Percentiles rank a stretch among this genome's conserved stretches.
These are phyloP conservation scores for Armadillidium nasatum DNA, from an alignment of 1,140 invertebrate genomes.

Conservation along the genomic window DNA sequence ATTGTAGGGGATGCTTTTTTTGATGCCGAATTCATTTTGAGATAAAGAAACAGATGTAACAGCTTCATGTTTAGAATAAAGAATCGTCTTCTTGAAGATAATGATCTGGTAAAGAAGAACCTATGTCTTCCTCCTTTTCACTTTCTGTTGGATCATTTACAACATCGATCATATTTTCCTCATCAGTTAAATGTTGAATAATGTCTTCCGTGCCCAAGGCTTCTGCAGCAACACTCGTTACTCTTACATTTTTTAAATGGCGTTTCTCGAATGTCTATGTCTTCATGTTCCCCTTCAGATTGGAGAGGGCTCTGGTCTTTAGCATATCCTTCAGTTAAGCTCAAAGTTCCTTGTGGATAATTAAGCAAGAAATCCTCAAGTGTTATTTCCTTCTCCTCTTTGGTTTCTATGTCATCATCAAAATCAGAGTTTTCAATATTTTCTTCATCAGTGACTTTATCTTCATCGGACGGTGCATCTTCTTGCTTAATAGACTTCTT, in stretches of 20 bases:
- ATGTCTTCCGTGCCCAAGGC: conserved; percentile 18
- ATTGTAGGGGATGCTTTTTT: conserved; percentile 1
- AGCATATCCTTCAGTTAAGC: conserved; percentile 37
- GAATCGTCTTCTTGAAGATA: conserved; percentile 40
- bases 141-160: conserved; percentile 27
- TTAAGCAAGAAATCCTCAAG: conserved; percentile 34
- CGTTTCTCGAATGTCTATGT: conserved; percentile 41
- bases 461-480: conserved; percentile 29
- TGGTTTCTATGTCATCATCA: conserved; percentile 45
- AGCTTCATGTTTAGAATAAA: conserved; percentile 34
- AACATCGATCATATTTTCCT: conserved; percentile 30
- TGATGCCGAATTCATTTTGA: conserved; percentile 31
- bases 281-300: conserved; percentile 29
- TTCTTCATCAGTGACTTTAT: conserved; percentile 47
- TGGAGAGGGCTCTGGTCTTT: conserved; percentile 30
- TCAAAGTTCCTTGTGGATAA: conserved; percentile 29
- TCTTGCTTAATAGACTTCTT: not conserved
- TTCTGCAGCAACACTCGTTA: conserved; percentile 16
- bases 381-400: conserved; percentile 35
- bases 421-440: conserved; percentile 43
- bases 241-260: conserved; percentile 33
- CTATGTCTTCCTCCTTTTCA: conserved; percentile 30
- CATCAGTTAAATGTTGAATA: conserved; percentile 30
- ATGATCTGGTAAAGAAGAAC: conserved; percentile 33
- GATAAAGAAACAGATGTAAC: conserved; percentile 34